Conservation (phyloP, 1,140 invertebrate genomes). For the Caenorhabditis brenneri region DNA sequence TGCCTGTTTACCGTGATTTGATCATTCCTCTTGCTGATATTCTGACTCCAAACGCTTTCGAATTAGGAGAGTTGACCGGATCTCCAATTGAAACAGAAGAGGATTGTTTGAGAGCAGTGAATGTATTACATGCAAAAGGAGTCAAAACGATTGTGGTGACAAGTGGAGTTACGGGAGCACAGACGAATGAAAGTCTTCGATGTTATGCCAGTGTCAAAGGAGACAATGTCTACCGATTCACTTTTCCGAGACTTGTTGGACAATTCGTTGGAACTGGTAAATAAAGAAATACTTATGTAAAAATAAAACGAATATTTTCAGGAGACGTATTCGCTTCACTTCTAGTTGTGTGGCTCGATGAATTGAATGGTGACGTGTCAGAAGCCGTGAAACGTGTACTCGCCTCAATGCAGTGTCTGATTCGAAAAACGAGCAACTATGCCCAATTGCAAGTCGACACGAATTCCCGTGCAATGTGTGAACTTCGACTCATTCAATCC, state of each 20-base stretch:
- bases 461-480: conserved; percentile 46
- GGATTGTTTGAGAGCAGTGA: conserved; percentile 54
- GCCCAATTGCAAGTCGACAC: conserved; percentile 16
- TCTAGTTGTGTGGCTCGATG: conserved; percentile 56
- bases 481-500: conserved; percentile 43
- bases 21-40: conserved; percentile 92
- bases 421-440: conserved; percentile 42
- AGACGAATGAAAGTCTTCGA: conserved; percentile 8
- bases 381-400: conserved; percentile 46
- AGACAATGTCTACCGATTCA: conserved; percentile 43
- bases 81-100: conserved; percentile 46
- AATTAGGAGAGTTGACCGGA: conserved; percentile 54
- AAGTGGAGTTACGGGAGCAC: conserved; percentile 47
- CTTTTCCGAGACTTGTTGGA: conserved; percentile 47
- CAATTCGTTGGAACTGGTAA: conserved; percentile 49
- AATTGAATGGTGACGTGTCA: conserved; percentile 46
- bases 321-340: conserved; percentile 57
- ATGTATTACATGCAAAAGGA: conserved; percentile 50
- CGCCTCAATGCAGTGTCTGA: conserved; percentile 32
- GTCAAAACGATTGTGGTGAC: conserved; percentile 56
- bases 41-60: conserved; percentile 89
- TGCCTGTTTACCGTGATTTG: conserved; percentile 83
- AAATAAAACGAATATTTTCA: neutral
- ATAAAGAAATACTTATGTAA: neutral
- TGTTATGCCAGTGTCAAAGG: conserved; percentile 47